Conservation (phyloP, 2,888 invertebrate genomes). For the Lacanobia oleracea region DNA sequence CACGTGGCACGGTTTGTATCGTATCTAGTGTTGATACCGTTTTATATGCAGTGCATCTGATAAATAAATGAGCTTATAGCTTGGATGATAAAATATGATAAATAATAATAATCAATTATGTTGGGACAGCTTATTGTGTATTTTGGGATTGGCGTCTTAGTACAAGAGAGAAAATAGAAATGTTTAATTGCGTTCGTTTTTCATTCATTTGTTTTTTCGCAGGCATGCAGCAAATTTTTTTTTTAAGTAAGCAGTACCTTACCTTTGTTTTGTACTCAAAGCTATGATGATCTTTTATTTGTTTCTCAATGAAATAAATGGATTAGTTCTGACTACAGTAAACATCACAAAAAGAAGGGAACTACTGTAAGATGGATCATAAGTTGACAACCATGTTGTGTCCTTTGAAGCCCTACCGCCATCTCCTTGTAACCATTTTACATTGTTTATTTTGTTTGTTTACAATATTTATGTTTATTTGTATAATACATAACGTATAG, state of each 20-base stretch:
- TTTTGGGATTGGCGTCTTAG: background rate
- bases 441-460: conserved; percentile 31
- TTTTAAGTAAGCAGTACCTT: background rate
- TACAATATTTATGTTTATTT: conserved; percentile 35
- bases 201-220: background rate
- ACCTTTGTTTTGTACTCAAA: too few relatives aligned
- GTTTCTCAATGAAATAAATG: background rate
- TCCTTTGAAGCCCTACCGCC: background rate
- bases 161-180: background rate
- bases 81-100: background rate
- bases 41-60: conserved; percentile 17
- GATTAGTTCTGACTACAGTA: background rate
- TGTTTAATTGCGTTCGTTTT: background rate
- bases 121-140: background rate
- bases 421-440: conserved; percentile 42
- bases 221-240: background rate
- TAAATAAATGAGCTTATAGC: conserved; percentile 22
- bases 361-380: background rate
- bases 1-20: conserved; percentile 38
- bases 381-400: background rate
- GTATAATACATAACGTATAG: background rate
- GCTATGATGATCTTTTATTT: too few relatives aligned
- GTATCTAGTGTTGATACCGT: conserved; percentile 13
- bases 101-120: background rate
- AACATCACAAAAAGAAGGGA: too few relatives aligned